Evolutionary conservation across 2,113 vertebrate species (phyloP).

Genomic region (Corythoichthys haematopterus): DNA sequence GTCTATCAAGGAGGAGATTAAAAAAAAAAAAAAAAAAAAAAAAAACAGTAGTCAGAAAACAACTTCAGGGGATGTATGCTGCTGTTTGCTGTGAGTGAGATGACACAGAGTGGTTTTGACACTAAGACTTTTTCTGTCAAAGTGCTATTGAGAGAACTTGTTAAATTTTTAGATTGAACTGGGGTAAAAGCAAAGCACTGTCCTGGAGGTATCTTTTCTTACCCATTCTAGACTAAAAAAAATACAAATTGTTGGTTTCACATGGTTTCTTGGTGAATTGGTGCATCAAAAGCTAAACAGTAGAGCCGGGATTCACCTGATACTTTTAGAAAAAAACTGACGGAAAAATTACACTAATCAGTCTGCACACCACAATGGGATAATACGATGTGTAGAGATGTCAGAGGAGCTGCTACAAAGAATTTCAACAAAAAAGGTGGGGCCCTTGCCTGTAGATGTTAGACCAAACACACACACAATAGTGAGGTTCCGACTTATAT

Average conservation of each 20-base stretch:
- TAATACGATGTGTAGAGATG: not conserved
- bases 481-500: not conserved
- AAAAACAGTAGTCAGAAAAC: constrained; percentile 22
- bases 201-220: not conserved
- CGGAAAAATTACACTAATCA: not conserved
- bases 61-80: constrained; percentile 21
- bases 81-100: constrained; percentile 26
- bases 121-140: constrained; percentile 25
- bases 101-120: constrained; percentile 33
- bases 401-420: not conserved
- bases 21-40: constrained; percentile 20
- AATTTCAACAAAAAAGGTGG: not conserved
- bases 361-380: not conserved
- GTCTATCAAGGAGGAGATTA: constrained; percentile 15
- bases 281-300: not conserved
- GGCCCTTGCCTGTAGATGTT: not conserved
- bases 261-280: not conserved
- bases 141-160: constrained; percentile 19
- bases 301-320: not conserved
- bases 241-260: constrained; percentile 6
- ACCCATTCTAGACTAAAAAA: not conserved
- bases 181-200: constrained; percentile 30
- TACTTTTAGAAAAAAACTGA: not conserved
- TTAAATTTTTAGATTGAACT: constrained; percentile 43
- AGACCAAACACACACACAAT: not conserved